These are phyloP conservation scores for Coecobrya sp. DNA, from an alignment of 2,888 invertebrate species.

Conservation along the genomic window DNA sequence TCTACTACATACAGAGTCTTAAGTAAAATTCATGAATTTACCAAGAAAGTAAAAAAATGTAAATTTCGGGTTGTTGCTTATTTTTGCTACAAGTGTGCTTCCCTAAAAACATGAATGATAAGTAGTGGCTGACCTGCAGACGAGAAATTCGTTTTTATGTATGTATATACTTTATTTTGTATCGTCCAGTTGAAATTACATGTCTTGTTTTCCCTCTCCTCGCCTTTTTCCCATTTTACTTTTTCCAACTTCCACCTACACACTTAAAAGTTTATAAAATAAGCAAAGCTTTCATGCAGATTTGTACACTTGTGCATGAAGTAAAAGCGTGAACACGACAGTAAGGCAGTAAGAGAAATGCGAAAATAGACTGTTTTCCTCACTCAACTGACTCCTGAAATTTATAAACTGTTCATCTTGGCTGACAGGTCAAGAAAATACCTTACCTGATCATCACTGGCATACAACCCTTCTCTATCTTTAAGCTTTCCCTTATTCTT, in stretches of 20 bases:
- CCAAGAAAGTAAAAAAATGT: too few relatives aligned
- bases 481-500: not conserved
- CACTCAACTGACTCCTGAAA: slow-evolving; percentile 45
- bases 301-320: not conserved
- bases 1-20: too few relatives aligned
- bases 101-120: too few relatives aligned
- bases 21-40: too few relatives aligned
- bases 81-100: too few relatives aligned
- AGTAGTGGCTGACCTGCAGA: too few relatives aligned
- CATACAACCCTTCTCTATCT: not conserved
- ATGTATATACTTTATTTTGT: not conserved
- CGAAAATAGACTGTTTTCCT: slow-evolving; percentile 4
- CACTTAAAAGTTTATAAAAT: not conserved
- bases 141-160: too few relatives aligned
- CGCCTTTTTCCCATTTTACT: too few relatives aligned
- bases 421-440: slow-evolving; percentile 58
- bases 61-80: too few relatives aligned
- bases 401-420: slow-evolving; percentile 65
- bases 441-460: not conserved
- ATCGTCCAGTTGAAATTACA: not conserved
- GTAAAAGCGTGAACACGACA: not conserved
- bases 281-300: not conserved
- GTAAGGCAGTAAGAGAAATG: not conserved
- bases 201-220: not conserved
- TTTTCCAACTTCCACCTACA: too few relatives aligned